A percentile compares a stretch with the other conserved stretches of the same genome.
Evolutionary conservation across 2,113 vertebrate genomes (phyloP).

Genomic region (Hyperopisus bebe): DNA sequence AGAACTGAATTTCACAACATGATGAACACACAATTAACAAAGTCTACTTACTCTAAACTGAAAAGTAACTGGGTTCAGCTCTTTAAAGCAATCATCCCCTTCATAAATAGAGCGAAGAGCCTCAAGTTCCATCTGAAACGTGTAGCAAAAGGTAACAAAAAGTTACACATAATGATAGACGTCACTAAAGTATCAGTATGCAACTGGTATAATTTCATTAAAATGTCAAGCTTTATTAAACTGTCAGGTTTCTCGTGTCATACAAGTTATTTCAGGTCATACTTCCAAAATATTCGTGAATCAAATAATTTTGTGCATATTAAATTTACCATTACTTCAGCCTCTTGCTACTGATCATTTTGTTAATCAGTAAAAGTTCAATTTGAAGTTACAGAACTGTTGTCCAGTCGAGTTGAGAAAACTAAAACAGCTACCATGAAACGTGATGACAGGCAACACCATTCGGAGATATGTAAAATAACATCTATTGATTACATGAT

Average conservation of each 20-base stretch:
- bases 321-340: background rate
- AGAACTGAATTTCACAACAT: background rate
- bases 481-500: background rate
- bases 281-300: background rate
- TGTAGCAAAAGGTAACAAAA: background rate
- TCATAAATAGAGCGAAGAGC: constrained; percentile 94
- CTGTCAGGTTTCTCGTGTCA: background rate
- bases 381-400: background rate
- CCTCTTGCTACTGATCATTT: background rate
- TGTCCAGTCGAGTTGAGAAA: background rate
- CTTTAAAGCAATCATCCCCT: constrained; percentile 88
- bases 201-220: background rate
- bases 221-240: background rate
- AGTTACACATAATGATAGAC: background rate
- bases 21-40: background rate
- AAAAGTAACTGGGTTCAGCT: constrained; percentile 80
- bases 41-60: constrained; percentile 79
- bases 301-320: background rate
- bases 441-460: background rate
- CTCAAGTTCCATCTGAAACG: constrained; percentile 86
- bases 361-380: background rate
- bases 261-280: background rate
- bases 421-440: background rate
- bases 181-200: background rate
- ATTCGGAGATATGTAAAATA: background rate